Conservation (phyloP, 2,113 vertebrate genomes). For the Strix aluco region DNA sequence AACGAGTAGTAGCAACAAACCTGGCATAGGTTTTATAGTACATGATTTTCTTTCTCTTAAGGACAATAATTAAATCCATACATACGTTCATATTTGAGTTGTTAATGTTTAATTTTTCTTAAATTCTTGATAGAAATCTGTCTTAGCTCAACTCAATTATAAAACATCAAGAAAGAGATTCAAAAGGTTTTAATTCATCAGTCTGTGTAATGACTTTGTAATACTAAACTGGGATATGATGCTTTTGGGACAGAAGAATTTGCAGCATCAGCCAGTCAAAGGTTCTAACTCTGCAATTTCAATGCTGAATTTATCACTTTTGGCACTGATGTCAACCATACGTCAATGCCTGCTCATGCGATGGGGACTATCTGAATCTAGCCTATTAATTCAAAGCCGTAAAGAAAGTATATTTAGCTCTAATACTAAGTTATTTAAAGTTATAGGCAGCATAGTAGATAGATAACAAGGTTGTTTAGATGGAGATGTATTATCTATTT, state of each 20-base stretch:
- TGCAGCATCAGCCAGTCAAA: constrained; percentile 51
- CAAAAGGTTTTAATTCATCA: constrained; percentile 47
- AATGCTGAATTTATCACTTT: constrained; percentile 45
- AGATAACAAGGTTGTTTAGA: constrained; percentile 2
- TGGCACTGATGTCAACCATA: constrained; percentile 40
- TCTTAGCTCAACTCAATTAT: constrained; percentile 1
- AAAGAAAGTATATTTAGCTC: constrained; percentile 33
- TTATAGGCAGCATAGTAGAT: background rate
- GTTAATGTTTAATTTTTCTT: background rate
- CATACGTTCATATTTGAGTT: background rate
- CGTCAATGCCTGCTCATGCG: background rate
- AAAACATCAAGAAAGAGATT: background rate
- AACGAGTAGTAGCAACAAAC: background rate
- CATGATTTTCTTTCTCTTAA: background rate
- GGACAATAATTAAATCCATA: background rate
- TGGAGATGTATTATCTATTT: constrained; percentile 26
- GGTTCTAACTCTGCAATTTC: constrained; percentile 38
- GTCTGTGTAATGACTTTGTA: constrained; percentile 37
- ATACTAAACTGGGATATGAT: constrained; percentile 3
- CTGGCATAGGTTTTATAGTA: background rate
- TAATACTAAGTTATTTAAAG: constrained; percentile 35
- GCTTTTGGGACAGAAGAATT: constrained; percentile 41
- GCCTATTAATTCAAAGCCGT: constrained; percentile 34
- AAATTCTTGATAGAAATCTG: background rate
- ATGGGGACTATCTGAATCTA: background rate